Conservation (phyloP, 2,888 invertebrate genomes). For the Lepeophtheirus nordmannii region DNA sequence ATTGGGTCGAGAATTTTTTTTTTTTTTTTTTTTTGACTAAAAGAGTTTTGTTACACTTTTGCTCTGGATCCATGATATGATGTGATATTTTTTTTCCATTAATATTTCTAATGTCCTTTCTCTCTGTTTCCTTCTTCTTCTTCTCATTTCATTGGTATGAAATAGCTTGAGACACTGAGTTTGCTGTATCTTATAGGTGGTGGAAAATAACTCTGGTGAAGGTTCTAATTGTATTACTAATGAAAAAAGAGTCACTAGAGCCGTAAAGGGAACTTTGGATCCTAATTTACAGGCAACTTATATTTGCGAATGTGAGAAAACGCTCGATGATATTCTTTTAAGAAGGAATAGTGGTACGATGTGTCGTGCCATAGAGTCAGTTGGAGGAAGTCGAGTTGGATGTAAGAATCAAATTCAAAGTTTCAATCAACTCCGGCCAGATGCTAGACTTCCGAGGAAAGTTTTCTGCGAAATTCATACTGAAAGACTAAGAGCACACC, state of each 20-base stretch:
- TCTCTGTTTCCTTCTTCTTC: no score
- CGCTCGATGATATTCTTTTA: neutral
- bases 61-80: no score
- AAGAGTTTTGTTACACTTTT: no score
- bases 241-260: slow-evolving; percentile 3
- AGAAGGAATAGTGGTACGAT: neutral
- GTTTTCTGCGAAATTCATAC: slow-evolving; percentile 62
- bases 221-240: slow-evolving; percentile 6
- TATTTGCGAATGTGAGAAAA: neutral
- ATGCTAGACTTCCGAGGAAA: slow-evolving; percentile 51
- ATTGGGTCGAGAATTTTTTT: no score
- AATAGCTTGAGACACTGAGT: no score
- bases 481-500: slow-evolving; percentile 56
- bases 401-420: slow-evolving; percentile 52
- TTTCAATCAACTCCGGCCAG: slow-evolving; percentile 34
- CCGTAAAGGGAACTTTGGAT: neutral
- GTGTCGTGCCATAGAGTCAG: slow-evolving; percentile 32
- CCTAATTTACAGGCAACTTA: slow-evolving; percentile 4
- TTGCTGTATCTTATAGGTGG: no score
- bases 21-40: no score
- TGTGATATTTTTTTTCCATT: no score
- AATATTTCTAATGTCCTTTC: no score
- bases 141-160: no score
- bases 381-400: slow-evolving; percentile 57
- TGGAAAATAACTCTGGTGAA: neutral